Evolutionary conservation across 1,140 invertebrate genomes (phyloP), one percentile per base, ranked within the genome.

Genomic region (Copidosoma floridanum): DNA sequence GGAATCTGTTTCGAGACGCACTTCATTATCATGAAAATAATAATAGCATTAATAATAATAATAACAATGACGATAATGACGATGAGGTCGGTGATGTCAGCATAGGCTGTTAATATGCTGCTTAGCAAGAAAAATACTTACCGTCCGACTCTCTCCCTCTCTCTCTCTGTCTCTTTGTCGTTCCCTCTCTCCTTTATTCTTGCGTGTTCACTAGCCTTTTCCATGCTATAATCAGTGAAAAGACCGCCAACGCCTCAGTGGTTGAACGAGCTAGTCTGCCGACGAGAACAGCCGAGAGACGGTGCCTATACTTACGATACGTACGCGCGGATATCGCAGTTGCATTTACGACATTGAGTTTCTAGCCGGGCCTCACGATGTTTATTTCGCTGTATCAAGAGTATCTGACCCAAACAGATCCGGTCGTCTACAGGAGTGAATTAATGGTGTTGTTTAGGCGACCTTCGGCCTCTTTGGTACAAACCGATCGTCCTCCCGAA

Each of bases 81-180:
- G n/a, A n/a, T n/a, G n/a, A 74, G 73, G 68, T 71, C 70, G 74
- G 68, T 80, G 78, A 80, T 75, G 71, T 80, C 78, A 80, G 67
- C 70, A 47, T 48, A n/a, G n/a, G n/a, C 65, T 68, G 74, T 78
- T 78, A 77, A 73, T 75, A 79, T 73, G 69, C 72, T 32, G n/a
- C n/a, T n/a, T n/a, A n/a, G n/a, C n/a, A n/a, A n/a, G n/a, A n/a
- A n/a, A n/a, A n/a, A n/a, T n/a, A n/a, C n/a, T n/a, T n/a, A n/a
- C n/a, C n/a, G n/a, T n/a, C n/a, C n/a, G n/a, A n/a, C n/a, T n/a
- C n/a, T n/a, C n/a, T n/a, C n/a, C n/a, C n/a, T n/a, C n/a, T n/a
- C n/a, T n/a, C n/a, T n/a, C n/a, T n/a, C n/a, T n/a, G n/a, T n/a
- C n/a, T n/a, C n/a, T n/a, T n/a, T 68, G 29, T 12, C 38, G 5